Evolutionary conservation across 2,888 invertebrate species (phyloP).

Genomic region (Drosophila meridiana): DNA sequence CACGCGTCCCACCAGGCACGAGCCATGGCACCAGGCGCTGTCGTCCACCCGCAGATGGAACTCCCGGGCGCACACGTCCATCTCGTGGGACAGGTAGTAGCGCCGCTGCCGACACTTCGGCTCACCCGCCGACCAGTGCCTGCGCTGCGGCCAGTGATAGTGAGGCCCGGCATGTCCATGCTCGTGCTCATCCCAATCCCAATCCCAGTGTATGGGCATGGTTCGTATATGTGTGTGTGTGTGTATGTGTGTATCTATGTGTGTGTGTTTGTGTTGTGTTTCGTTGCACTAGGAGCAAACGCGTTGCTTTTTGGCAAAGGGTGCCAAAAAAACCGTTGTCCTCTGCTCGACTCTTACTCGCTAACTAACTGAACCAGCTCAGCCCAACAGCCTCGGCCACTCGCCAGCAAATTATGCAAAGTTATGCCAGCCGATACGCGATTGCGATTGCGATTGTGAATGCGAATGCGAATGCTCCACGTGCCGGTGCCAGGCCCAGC

Average conservation of each 20-base stretch:
- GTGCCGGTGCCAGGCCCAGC: conserved; percentile 47
- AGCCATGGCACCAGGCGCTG: conserved; percentile 81
- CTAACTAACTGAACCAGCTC: conserved; percentile 55
- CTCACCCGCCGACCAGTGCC: conserved; percentile 71
- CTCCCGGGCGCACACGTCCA: conserved; percentile 78
- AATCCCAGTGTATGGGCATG: conserved; percentile 80
- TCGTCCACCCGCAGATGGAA: conserved; percentile 71
- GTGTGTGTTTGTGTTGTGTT: conserved; percentile 34
- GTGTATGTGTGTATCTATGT: conserved; percentile 2
- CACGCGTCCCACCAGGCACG: conserved; percentile 79
- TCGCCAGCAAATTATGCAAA: conserved; percentile 28
- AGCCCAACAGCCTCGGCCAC: conserved; percentile 19
- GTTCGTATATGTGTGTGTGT: conserved; percentile 17
- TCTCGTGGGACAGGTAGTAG: conserved; percentile 69
- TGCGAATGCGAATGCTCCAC: conserved; percentile 21
- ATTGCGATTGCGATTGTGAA: conserved; percentile 2
- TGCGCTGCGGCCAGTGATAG: conserved; percentile 67
- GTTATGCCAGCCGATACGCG: conserved; percentile 23
- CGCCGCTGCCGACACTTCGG: conserved; percentile 67
- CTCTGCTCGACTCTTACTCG: conserved; percentile 76
- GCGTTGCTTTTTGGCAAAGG: conserved; percentile 76
- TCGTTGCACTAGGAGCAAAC: conserved; percentile 79
- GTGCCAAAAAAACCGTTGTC: conserved; percentile 83
- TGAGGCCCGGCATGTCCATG: conserved; percentile 71
- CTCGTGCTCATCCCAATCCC: conserved; percentile 65